A percentile compares a stretch with the other conserved stretches of the same genome.
phyloP scores from a whole-genome alignment of 2,797 vertebrate genomes.

The Bradypus variegatus region DNA sequence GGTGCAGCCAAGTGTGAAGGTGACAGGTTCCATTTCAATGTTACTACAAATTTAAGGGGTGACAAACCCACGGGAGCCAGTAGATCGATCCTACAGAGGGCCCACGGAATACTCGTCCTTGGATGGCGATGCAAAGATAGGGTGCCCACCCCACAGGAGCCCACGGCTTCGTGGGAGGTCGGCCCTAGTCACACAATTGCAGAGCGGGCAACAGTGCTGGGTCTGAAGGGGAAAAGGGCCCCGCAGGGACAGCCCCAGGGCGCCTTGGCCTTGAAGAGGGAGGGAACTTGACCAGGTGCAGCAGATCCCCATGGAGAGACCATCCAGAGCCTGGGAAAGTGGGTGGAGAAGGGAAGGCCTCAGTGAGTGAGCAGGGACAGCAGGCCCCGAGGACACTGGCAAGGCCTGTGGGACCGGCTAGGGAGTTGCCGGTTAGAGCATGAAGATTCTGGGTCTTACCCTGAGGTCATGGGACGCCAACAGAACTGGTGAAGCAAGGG shows the following conservation, averaged over 20 bases:
- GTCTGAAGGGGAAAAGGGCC: neutral
- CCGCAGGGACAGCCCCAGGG: neutral
- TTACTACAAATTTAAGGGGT: accelerated
- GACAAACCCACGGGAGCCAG: neutral
- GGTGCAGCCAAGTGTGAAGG: neutral
- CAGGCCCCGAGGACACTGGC: neutral
- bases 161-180: neutral
- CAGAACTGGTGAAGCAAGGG: neutral
- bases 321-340: neutral
- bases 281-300: neutral
- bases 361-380: neutral
- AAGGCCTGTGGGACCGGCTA: accelerated
- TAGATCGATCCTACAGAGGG: neutral
- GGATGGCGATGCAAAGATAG: neutral
- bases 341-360: neutral
- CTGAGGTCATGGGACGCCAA: neutral
- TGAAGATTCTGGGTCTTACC: neutral
- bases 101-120: accelerated
- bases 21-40: neutral
- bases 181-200: neutral
- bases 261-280: accelerated
- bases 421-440: accelerated
- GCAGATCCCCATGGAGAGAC: no score
- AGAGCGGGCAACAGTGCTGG: neutral
- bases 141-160: neutral